A percentile compares a stretch with the other conserved stretches of the same genome.
These are phyloP conservation scores for Resseliella maxima DNA, from an alignment of 2,888 invertebrate species.

Conservation along the genomic window DNA sequence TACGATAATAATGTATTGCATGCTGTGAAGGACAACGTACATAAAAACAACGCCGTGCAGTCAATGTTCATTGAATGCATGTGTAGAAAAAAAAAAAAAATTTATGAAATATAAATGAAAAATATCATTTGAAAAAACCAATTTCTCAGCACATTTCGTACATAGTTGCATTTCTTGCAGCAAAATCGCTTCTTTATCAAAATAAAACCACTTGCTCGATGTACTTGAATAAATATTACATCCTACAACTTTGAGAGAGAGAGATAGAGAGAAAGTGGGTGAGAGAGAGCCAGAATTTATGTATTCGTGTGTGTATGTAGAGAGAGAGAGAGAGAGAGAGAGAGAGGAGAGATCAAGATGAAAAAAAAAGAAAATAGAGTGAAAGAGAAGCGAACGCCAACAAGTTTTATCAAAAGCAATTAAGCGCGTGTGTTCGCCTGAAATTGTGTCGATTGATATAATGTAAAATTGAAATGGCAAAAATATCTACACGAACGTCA, in stretches of 20 bases:
- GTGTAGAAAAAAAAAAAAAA: neutral
- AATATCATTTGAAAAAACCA: slow-evolving; percentile 31
- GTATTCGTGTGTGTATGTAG: neutral
- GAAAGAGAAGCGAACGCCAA: neutral
- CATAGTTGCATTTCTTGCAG: neutral
- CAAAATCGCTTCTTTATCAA: neutral
- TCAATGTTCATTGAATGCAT: neutral
- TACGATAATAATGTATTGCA: slow-evolving; percentile 13
- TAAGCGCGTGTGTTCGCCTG: slow-evolving; percentile 45
- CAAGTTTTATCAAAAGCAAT: slow-evolving; percentile 50
- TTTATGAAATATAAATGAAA: slow-evolving; percentile 29
- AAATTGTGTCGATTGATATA: slow-evolving; percentile 35
- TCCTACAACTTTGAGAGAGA: neutral
- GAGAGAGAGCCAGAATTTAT: no score
- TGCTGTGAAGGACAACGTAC: neutral
- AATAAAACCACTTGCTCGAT: neutral
- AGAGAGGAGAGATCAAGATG: no score
- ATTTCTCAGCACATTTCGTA: neutral
- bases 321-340: neutral
- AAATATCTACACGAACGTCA: neutral
- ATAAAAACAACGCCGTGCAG: neutral
- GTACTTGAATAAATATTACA: neutral
- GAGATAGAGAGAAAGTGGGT: no score
- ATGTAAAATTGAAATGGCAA: slow-evolving; percentile 35
- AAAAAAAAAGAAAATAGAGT: neutral